Base-by-base conservation (phyloP, 2,888 invertebrate genomes). In the Bembecia ichneumoniformis region DNA sequence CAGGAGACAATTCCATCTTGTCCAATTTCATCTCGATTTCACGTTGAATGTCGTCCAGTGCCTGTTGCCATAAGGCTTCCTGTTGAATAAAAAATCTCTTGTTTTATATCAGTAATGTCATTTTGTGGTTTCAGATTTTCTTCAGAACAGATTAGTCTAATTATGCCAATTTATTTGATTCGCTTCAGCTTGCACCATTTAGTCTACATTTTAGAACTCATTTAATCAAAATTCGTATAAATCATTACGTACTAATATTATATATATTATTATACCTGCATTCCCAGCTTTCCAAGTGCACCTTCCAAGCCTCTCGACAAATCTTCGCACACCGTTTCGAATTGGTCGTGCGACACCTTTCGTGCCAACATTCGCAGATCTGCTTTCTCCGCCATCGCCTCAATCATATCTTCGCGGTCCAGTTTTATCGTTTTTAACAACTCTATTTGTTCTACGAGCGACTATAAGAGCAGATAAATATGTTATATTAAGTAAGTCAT, bases 331-430 rank as follows among this genome's bases (percentile, higher is more conserved):
- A 90, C 91, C 48, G 90, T 87, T 58, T 93, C 91, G 67, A 94
- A 91, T 64, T 92, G 90, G 53, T 92, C 92, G 53, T 91, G 88
- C 0, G 93, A 93, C 5, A 94, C 93, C 66, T 94, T 94, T 43
- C 91, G 87, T 49, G 93, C 91, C 51, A 94, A 77, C 66, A 89
- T 84, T 1, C 89, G 89, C 47, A 91, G 82, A 66, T 94, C 93
- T 0, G 93, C 94, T 72, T 94, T 94, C 50, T 93, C 92, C 0
- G 93, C 92, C 58, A 94, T 80, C 1, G 92, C 90, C 53, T 92
- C 92, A 51, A 91, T 90, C 58, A 94, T 86, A 58, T 93, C 92
- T 58, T 91, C 91, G 53, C 91, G 90, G 58, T 93, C 92, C 3
- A 93, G 89, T 72, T 94, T 94, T 0, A 90, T 82, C 0, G 86